Base-by-base conservation (phyloP, 2,797 vertebrate genomes). In the Linurgus olivaceus region DNA sequence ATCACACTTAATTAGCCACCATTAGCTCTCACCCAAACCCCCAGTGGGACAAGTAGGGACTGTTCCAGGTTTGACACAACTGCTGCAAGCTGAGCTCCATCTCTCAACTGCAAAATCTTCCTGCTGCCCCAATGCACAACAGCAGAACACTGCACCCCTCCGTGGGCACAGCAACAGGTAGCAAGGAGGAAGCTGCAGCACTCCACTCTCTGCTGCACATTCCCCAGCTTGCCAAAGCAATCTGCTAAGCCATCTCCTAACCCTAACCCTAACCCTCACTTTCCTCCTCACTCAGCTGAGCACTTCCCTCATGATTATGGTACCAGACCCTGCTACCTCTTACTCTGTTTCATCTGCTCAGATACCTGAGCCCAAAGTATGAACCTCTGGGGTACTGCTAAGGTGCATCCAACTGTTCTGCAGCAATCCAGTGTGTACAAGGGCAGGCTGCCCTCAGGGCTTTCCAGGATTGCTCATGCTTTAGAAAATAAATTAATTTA, bases 1-100 rank as follows among this genome's bases (percentile, higher is more conserved):
- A 81, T 67, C 58, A 77, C 54, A 76, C 19, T 75, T 86, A 48
- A 86, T 87, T 70, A 93, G 75, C 45, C 45, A 65, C 63, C n/a
- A 71, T 83, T 50, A 91, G 65, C 48, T 88, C 52, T 62, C 55
- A 73, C 23, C 11, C 45, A 85, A 84, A 16, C 5, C 42, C 61
- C 29, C 52, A 40, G 20, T 3, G 29, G 54, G 79, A 84, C 10
- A 20, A 90, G 35, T 1, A 1, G 37, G 65, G 68, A 81, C n/a
- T 0, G 2, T 5, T 50, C 67, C 33, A 67, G 40, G 68, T 33
- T 17, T 62, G 63, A 83, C 50, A 50, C 9, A 52, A 54, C 25
- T 1, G 6, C 66, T 86, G 44, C 13, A 33, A 59, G 50, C 75
- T 55, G 20, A 63, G 47, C 33, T 66, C 9, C 0, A 0, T 6